Conservation (phyloP, 2,888 invertebrate species). For the Venusia cambrica region DNA sequence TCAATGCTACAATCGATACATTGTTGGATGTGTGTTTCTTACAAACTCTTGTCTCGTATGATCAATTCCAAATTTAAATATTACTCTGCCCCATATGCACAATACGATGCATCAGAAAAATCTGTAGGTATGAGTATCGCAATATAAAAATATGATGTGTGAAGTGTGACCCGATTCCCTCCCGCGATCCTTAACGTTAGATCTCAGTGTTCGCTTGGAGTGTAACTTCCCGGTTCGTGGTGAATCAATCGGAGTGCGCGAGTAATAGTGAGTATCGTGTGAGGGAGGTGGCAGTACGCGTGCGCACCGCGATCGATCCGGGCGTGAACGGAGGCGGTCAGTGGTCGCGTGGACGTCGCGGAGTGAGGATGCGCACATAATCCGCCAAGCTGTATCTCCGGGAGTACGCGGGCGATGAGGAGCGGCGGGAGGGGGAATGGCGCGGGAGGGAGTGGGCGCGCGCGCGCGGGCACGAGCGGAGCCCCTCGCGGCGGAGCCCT, state of each 20-base stretch:
- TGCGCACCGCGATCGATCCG: conserved; percentile 57
- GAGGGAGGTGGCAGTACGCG: conserved; percentile 53
- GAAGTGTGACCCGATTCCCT: no score
- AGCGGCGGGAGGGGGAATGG: conserved; percentile 78
- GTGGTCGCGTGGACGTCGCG: conserved; percentile 77
- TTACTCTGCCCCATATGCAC: no score
- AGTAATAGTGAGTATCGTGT: conserved; percentile 34
- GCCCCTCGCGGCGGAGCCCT: conserved; percentile 91
- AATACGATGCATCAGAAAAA: no score
- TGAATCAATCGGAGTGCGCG: conserved; percentile 52
- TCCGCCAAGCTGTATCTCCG: conserved; percentile 79
- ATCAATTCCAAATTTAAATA: no score
- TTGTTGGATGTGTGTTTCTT: no score
- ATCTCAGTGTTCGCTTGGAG: no score
- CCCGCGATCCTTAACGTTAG: no score
- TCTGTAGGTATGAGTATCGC: no score
- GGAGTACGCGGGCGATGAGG: conserved; percentile 79
- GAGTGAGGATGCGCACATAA: conserved; percentile 75
- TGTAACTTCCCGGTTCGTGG: conserved; percentile 25
- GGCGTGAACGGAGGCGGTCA: conserved; percentile 52
- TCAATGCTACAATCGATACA: no score
- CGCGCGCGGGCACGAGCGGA: conserved; percentile 90
- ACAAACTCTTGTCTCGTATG: no score
- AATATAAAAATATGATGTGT: no score
- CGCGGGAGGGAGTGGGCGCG: conserved; percentile 77